Conservation (phyloP, 2,113 vertebrate species). For the Catharus minimus region DNA sequence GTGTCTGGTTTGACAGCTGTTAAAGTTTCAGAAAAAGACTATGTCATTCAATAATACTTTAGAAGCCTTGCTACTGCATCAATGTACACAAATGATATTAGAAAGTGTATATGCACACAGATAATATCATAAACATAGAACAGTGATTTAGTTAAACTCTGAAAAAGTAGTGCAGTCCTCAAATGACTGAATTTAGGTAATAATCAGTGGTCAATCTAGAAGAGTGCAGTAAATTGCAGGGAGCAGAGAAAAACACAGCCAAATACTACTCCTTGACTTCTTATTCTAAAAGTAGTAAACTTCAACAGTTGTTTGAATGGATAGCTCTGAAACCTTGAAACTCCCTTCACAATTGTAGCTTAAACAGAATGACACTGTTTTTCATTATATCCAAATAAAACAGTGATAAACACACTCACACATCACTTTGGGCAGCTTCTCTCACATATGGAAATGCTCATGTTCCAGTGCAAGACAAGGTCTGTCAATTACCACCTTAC, state of each 20-base stretch:
- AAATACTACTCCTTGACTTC: neutral
- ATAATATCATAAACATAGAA: neutral
- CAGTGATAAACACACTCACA: neutral
- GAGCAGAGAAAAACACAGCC: neutral
- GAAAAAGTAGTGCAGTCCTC: neutral
- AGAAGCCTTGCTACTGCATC: neutral
- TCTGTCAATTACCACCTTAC: neutral
- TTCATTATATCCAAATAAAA: neutral
- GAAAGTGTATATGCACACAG: fast-evolving
- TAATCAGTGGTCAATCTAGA: neutral
- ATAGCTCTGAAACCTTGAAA: neutral
- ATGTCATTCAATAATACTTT: neutral
- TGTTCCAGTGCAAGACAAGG: fast-evolving
- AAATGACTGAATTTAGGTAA: neutral
- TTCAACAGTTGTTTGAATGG: neutral
- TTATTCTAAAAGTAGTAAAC: neutral
- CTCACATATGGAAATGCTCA: neutral
- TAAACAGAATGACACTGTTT: neutral
- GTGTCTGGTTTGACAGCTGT: neutral
- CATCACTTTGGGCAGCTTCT: neutral
- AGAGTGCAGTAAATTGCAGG: neutral
- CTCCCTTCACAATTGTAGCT: neutral
- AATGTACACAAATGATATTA: neutral
- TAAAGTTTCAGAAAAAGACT: neutral
- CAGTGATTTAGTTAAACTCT: neutral